Base-by-base conservation (phyloP, 2,888 invertebrate genomes). In the Tridacna crocea region DNA sequence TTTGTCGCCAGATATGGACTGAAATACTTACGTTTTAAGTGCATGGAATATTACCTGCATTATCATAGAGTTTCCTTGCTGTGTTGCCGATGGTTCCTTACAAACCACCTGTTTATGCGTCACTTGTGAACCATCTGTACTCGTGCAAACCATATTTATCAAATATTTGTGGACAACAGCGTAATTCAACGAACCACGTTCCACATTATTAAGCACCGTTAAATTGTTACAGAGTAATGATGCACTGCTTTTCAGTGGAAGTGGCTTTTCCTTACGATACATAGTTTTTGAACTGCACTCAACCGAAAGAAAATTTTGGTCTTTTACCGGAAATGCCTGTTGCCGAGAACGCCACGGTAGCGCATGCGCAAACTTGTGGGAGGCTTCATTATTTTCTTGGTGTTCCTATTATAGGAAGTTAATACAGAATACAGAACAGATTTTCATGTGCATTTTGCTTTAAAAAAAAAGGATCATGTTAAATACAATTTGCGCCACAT, bases 91-190 rank as follows among this genome's bases (percentile, higher is more conserved):
- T 2, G 93, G 93, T 78, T 94, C 93, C 78, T 94, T 93, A 83
- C 92, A 93, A 17, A 91, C 82, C 19, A 94, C 89, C 82, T 94
- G 93, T 72, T 91, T 88, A 75, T 92, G 91, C 13, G 91, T 92
- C 27, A 92, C 91, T 48, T 89, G 88, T 12, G 90, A 85, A 0
- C 93, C 93, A 77, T 94, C 93, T 17, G 90, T 88, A 0, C 91
- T 87, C 0, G 93, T 88, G 19, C 90, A 91, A 36, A 93, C 87
- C 58, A 94, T 86, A 80, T 93, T 93, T 46, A 93, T 92, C 26
- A 92, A 89, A 55, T 91, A 91, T 84, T 93, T 93, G 81, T 94
- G 93, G 47, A 93, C 91, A 10, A 92, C 91, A 11, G 93, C 93
- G 88, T 93, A 94, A 78, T 88, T 91, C 51, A 93, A 83, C 12